Conservation (phyloP, 2,113 vertebrate species). For the Jacana jacana region DNA sequence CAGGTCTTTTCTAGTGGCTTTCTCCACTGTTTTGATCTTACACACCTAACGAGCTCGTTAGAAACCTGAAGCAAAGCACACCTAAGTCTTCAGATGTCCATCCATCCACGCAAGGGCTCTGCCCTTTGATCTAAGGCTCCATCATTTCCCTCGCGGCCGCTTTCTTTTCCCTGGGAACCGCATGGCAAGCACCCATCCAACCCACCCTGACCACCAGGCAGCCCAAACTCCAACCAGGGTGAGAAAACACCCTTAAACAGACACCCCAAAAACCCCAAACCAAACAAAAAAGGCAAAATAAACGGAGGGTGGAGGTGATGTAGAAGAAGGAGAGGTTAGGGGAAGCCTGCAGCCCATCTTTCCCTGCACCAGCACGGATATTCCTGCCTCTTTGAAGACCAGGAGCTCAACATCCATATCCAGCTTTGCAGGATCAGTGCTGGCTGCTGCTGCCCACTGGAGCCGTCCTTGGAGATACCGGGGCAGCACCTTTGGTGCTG, state of each 20-base stretch:
- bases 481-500: neutral
- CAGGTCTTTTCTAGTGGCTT: neutral
- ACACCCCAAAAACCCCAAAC: neutral
- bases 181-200: neutral
- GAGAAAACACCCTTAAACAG: neutral
- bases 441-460: neutral
- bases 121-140: neutral
- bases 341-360: neutral
- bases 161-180: neutral
- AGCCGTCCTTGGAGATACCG: neutral
- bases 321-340: neutral
- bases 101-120: neutral
- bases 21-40: neutral
- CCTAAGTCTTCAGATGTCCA: neutral
- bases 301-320: neutral
- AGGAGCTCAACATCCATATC: neutral
- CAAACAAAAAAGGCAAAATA: neutral
- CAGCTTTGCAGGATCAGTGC: neutral
- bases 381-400: neutral
- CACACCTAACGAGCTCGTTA: neutral
- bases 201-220: neutral
- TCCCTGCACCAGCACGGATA: neutral
- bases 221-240: neutral
- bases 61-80: neutral
- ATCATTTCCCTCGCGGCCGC: neutral